phyloP scores from a whole-genome alignment of 2,113 vertebrate species.

The Melierax canorus region DNA sequence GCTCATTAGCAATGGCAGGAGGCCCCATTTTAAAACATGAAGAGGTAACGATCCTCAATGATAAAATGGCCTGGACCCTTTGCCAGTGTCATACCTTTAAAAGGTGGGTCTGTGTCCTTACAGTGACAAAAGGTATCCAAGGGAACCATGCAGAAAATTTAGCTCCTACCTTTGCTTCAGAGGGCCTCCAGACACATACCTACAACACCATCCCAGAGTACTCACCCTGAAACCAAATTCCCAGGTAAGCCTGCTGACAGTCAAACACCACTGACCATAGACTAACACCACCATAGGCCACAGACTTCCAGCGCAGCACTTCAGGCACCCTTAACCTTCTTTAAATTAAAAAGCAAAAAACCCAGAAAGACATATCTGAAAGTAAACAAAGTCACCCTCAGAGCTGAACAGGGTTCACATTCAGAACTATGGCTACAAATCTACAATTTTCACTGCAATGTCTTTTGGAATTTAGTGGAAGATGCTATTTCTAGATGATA shows the following conservation, averaged over 20 bases:
- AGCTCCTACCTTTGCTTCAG: neutral
- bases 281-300: neutral
- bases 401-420: neutral
- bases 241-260: neutral
- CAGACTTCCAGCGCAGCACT: accelerated
- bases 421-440: conserved; percentile 13
- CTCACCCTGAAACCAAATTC: neutral
- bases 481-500: conserved; percentile 31
- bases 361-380: neutral
- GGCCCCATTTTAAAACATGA: neutral
- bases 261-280: neutral
- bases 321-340: neutral
- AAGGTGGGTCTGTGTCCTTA: neutral
- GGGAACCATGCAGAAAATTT: neutral
- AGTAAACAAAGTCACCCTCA: neutral
- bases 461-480: conserved; percentile 8
- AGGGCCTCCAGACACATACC: neutral
- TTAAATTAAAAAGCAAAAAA: neutral
- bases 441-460: neutral
- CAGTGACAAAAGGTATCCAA: neutral
- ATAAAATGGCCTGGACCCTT: neutral
- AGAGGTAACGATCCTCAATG: neutral
- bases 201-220: neutral
- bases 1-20: neutral
- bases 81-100: neutral